A percentile compares a stretch with the other conserved stretches of the same genome.
These are phyloP conservation scores for Pachypanchax playfairii DNA, from an alignment of 2,113 vertebrate genomes.

Conservation along the genomic window DNA sequence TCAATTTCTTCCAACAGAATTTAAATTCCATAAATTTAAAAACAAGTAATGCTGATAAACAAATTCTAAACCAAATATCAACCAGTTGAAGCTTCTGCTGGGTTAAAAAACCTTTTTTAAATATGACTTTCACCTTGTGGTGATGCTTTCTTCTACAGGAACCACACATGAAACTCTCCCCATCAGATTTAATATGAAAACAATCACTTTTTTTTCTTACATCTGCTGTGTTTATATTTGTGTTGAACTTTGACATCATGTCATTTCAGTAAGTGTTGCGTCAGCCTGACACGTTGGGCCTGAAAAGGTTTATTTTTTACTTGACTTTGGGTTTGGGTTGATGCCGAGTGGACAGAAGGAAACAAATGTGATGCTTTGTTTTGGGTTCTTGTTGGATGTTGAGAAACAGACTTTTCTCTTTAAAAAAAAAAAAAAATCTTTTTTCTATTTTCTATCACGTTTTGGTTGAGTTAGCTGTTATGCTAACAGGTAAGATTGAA, in stretches of 20 bases:
- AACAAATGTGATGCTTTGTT: slow-evolving; percentile 7
- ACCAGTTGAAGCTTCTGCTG: no score
- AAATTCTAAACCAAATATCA: not conserved
- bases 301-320: slow-evolving; percentile 33
- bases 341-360: slow-evolving; percentile 22
- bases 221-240: slow-evolving; percentile 11
- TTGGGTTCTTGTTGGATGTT: slow-evolving; percentile 9
- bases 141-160: no score
- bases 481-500: not conserved
- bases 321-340: slow-evolving; percentile 28
- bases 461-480: slow-evolving; percentile 40
- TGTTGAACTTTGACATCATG: not conserved
- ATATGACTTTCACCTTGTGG: no score
- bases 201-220: not conserved
- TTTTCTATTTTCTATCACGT: not conserved
- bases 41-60: no score
- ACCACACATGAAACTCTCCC: no score
- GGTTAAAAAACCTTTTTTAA: no score
- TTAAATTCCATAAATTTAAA: no score
- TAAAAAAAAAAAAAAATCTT: slow-evolving; percentile 2
- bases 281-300: slow-evolving; percentile 25
- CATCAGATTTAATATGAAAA: no score
- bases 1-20: not conserved
- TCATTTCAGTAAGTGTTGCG: slow-evolving; percentile 30
- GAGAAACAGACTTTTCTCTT: slow-evolving; percentile 12